Evolutionary conservation across 2,888 invertebrate genomes (phyloP), one percentile per base, ranked within the genome.

Genomic region (Bombylius major): DNA sequence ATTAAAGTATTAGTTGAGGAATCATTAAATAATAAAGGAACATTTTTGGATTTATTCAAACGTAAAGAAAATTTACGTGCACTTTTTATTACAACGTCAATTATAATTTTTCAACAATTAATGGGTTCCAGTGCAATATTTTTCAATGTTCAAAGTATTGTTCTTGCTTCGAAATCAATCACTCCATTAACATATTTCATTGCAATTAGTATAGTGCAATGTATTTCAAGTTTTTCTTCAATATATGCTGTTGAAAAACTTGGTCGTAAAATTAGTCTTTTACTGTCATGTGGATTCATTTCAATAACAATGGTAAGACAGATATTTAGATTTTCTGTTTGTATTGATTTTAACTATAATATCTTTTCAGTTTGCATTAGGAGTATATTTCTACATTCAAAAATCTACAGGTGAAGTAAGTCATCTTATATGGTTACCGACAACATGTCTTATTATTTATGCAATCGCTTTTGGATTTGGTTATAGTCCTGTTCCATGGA

Each of bases 401-500:
- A 31, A 47, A 7, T 5, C 47, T 5, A 5, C 8, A 23, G 47
- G 9, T 47, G 47, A 47, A 2, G 14, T 46, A 3, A 9, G 9
- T 4, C 5, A 23, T 4, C 14, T 47, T 5, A 31, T 9, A 47
- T 47, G 47, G 47, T 9, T 47, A 13, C 47, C 47, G 23, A 5
- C 14, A 2, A 1, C 31, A 47, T 23, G 23, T 47, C 9, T 47
- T 9, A 4, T 4, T 3, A 6, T 47, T 5, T 47, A 9, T 47
- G 4, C 5, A 7, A 5, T 47, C 47, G 47, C 8, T 9, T 47
- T 23, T 6, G 6, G 5, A 2, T 9, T 82, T 65, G 86, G 82
- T 1, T 78, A 81, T 58, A 86, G 89, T 2, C 83, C 86, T 0
- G 68, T 87, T 31, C 83, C 86, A 0, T 87, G 87, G 87, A 81